Base-by-base conservation (phyloP, 2,797 vertebrate species). In the Enteromius paludinosus region DNA sequence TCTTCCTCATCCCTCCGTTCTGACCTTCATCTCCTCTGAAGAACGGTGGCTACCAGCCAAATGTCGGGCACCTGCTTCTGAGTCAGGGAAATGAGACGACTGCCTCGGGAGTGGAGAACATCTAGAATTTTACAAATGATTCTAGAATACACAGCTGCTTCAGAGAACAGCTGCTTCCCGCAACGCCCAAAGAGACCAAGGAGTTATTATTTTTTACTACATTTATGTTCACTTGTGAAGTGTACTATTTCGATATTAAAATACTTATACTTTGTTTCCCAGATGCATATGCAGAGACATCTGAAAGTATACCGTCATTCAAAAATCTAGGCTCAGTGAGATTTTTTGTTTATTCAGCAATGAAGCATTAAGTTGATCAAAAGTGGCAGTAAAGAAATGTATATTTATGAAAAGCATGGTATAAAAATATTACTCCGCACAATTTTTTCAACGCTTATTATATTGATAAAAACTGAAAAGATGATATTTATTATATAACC, bases 21-120 rank as follows among this genome's bases (percentile, higher is more conserved):
- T 86, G 85, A 88, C 86, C 89, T 89, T 86, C 78, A 86, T 72
- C 76, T 28, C 47, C 25, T 23, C 54, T 79, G 68, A 82, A 84
- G 59, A 83, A 77, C 62, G 17, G 78, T 76, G 80, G 70, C 70
- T 75, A 79, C 41, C 62, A 86, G 77, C 77, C 76, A 59, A 74
- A 79, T 14, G 43, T 71, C 49, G 64, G 72, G 56, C 62, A 78
- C 62, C 73, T 54, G 49, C 52, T 66, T 77, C 78, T 73, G 18
- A 45, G 45, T 78, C 62, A 83, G 23, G 80, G 72, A 65, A 65
- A 80, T 20, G 33, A 71, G 52, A 70, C 41, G 10, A 62, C 30
- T 62, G 66, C 70, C 47, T 66, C 43, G 41, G 62, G 62, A 33
- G 20, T 17, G n/a, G 20, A 11, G 54, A 71, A 47, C 28, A 72